A percentile compares a stretch with the other conserved stretches of the same genome.
These are phyloP conservation scores for Callithrix jacchus DNA, from an alignment of 2,113 vertebrate species.

Conservation along the genomic window DNA sequence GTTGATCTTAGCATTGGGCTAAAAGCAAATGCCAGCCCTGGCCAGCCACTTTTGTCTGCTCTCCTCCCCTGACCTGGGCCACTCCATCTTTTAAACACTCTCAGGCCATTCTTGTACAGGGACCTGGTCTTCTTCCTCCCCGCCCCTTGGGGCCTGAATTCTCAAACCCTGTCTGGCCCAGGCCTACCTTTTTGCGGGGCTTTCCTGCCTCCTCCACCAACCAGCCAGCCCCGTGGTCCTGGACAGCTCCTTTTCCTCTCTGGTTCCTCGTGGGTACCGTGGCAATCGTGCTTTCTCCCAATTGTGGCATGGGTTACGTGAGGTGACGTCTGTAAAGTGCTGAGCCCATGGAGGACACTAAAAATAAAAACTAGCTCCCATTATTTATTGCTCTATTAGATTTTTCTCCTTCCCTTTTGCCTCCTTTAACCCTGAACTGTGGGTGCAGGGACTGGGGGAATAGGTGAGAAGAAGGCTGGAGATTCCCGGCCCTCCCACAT, in stretches of 20 bases:
- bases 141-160: background rate
- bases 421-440: background rate
- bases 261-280: background rate
- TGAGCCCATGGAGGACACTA: background rate
- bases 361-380: conserved; percentile 36
- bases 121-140: background rate
- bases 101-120: background rate
- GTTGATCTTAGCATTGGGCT: background rate
- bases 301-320: background rate
- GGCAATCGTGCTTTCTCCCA: rapidly evolving
- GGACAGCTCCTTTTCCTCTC: background rate
- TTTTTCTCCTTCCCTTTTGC: background rate
- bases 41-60: background rate
- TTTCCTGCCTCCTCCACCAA: background rate
- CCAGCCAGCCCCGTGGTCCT: background rate
- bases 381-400: background rate
- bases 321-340: background rate
- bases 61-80: too few species aligned
- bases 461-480: background rate
- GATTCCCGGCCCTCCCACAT: background rate
- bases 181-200: background rate
- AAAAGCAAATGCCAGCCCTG: background rate
- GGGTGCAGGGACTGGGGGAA: background rate
- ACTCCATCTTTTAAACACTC: background rate
- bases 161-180: background rate